These are phyloP conservation scores for Argentina silus DNA, from an alignment of 2,797 vertebrate genomes.

Conservation along the genomic window DNA sequence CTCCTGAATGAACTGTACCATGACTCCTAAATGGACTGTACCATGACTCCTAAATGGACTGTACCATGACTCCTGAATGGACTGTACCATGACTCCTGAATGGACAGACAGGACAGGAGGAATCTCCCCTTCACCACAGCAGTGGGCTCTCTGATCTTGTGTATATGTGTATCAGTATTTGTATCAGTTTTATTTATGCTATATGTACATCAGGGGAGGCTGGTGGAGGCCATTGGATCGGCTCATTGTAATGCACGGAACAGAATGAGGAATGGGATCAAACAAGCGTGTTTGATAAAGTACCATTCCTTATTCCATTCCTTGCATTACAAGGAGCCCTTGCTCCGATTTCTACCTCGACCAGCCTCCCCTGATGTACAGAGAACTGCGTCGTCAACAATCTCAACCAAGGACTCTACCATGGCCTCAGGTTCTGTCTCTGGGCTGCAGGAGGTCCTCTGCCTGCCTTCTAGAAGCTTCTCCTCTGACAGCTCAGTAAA, in stretches of 20 bases:
- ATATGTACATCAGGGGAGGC: too few species aligned
- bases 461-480: background rate
- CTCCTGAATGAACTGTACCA: too few species aligned
- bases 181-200: constrained; percentile 49
- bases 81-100: constrained; percentile 49
- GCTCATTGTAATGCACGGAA: too few species aligned
- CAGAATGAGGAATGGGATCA: too few species aligned
- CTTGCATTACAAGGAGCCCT: too few species aligned
- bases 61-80: constrained; percentile 22
- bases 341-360: too few species aligned
- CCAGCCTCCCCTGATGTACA: constrained; percentile 17
- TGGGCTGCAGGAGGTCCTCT: background rate
- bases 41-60: background rate
- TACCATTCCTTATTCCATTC: too few species aligned
- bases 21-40: too few species aligned
- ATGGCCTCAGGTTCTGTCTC: constrained; percentile 11
- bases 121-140: constrained; percentile 28
- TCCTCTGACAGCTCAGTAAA: constrained; percentile 23
- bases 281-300: too few species aligned
- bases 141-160: constrained; percentile 36
- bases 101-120: constrained; percentile 46
- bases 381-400: constrained; percentile 29
- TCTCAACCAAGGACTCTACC: constrained; percentile 28
- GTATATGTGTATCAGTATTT: constrained; percentile 36
- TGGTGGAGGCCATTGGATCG: too few species aligned